Percentiles rank a stretch among this genome's conserved stretches.
Conservation (phyloP, 2,113 vertebrate species). For the Ciconia stormi region DNA sequence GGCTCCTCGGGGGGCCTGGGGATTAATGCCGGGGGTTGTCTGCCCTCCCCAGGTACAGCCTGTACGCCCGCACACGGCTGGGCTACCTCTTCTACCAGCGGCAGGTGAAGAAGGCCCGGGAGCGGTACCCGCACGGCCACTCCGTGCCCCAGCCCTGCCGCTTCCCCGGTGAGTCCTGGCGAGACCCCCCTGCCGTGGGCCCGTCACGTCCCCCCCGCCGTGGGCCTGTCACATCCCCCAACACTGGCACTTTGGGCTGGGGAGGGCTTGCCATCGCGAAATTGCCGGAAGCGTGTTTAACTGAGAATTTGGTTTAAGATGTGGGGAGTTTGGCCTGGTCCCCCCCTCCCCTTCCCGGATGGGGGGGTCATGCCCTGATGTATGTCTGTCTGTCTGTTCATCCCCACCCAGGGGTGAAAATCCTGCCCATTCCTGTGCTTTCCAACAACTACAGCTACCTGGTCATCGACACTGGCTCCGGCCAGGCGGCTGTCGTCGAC, state of each 20-base stretch:
- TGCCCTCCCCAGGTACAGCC: slow-evolving; percentile 82
- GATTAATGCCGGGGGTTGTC: rapidly evolving
- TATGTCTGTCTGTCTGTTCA: background rate
- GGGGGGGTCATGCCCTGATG: background rate
- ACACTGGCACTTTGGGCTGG: rapidly evolving
- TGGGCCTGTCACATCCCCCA: background rate
- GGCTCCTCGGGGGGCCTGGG: background rate
- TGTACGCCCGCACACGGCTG: slow-evolving; percentile 92
- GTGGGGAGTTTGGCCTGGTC: background rate
- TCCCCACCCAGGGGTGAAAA: slow-evolving; percentile 84
- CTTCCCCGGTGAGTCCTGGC: slow-evolving; percentile 79
- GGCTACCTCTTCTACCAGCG: slow-evolving; percentile 94
- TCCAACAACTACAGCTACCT: slow-evolving; percentile 98
- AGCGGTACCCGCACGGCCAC: slow-evolving; percentile 89
- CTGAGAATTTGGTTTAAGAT: background rate
- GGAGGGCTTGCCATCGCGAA: background rate
- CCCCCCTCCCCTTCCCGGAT: rapidly evolving
- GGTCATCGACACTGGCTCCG: slow-evolving; percentile 85
- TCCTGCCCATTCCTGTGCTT: slow-evolving; percentile 90
- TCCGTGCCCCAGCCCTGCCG: slow-evolving; percentile 80
- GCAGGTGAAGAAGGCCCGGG: slow-evolving; percentile 89
- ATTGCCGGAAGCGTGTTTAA: background rate
- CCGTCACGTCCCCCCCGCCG: rapidly evolving
- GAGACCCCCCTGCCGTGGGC: rapidly evolving
- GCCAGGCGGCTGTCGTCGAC: slow-evolving; percentile 85